Base-by-base conservation (phyloP, 2,888 invertebrate genomes). In the Mellilla xanthometata region DNA sequence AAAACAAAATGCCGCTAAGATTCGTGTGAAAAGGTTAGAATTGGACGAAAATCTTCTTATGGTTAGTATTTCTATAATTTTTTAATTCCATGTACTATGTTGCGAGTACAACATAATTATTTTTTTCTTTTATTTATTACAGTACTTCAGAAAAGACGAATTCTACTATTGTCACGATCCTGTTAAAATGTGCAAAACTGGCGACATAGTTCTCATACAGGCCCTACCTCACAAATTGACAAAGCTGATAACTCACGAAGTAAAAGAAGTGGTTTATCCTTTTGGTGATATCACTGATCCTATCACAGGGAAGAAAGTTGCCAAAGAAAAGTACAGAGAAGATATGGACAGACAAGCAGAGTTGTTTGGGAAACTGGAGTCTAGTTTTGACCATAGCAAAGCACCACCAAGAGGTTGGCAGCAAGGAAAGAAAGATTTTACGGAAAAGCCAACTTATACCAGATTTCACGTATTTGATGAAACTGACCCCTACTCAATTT, bases 271-370 rank as follows among this genome's bases (percentile, higher is more conserved):
- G 3, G 91, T 97, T 9, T 95, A 95, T 77, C 94, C 94, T 1
- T 83, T 94, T 60, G 97, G 97, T 58, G 96, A 97, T 80, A 87
- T 96, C 36, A 95, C 93, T n/a, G 96, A 96, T 80, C 97, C 97
- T 1, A 84, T 97, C 12, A 94, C 95, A 29, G 95, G 95, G 9
- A 95, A 95, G 71, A 94, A 94, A 77, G 93, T 95, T 27, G 93
- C 94, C 0, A 93, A 91, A 36, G 92, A 92, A 50, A 90, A 90
- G 66, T 97, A 94, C 69, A 93, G 96, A 65, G 95, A 96, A 49
- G 92, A 95, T 45, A 91, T 96, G 49, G 94, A 94, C 31, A 91
- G 90, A 62, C 87, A 92, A 40, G 91, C 90, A 54, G 86, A 94
- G 68, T 56, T 95, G 13, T 96, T 93, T 88, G 96, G 96, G 32